phyloP scores from a whole-genome alignment of 2,113 vertebrate species.

The Cichladusa arquata region DNA sequence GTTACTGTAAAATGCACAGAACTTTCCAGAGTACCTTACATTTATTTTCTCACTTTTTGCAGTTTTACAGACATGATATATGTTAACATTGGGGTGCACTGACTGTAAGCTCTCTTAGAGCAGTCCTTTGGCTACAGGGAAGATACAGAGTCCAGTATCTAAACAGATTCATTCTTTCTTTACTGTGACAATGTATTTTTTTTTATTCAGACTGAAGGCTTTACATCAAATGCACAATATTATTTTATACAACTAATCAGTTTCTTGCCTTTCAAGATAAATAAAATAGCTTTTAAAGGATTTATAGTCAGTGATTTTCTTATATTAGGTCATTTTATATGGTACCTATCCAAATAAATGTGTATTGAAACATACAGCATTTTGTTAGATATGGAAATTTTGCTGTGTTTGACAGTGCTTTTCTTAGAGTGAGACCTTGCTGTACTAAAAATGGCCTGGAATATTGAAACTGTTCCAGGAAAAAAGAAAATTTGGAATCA shows the following conservation, averaged over 20 bases:
- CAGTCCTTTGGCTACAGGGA: background rate
- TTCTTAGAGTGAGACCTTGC: background rate
- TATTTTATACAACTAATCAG: constrained; percentile 72
- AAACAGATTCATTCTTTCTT: constrained; percentile 14
- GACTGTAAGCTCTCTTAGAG: constrained; percentile 1
- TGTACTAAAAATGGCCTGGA: background rate
- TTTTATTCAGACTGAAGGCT: constrained; percentile 55
- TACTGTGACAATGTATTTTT: background rate
- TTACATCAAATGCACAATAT: constrained; percentile 60
- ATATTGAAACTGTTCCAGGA: background rate
- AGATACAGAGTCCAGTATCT: background rate
- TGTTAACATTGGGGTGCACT: background rate
- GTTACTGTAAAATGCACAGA: background rate
- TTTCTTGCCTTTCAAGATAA: constrained; percentile 62
- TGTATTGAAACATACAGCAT: background rate
- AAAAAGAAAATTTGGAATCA: background rate
- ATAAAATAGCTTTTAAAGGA: constrained; percentile 74
- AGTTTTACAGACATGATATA: constrained; percentile 1
- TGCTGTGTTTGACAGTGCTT: background rate
- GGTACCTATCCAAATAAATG: background rate
- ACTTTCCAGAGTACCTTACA: background rate
- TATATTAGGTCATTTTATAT: background rate
- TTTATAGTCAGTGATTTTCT: background rate
- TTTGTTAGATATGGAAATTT: background rate
- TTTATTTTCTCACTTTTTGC: constrained; percentile 32